Conservation (phyloP, 2,797 vertebrate species). For the Semotilus atromaculatus region DNA sequence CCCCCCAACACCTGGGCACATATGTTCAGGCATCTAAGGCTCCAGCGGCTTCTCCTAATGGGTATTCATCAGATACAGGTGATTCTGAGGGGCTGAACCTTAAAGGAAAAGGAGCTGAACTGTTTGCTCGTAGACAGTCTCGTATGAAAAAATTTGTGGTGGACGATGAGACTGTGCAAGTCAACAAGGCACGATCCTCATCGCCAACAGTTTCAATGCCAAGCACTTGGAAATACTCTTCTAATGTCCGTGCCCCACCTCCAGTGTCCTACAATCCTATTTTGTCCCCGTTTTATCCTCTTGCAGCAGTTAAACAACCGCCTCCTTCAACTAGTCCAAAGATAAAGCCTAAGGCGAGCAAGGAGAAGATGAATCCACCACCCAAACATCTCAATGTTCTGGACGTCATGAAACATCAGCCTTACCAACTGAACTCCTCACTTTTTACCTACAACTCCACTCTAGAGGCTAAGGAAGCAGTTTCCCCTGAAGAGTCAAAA, state of each 20-base stretch:
- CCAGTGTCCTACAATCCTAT: slow-evolving; percentile 93
- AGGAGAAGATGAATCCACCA: slow-evolving; percentile 80
- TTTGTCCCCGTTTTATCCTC: slow-evolving; percentile 88
- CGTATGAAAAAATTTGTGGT: slow-evolving; percentile 96
- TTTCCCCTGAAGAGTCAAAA: slow-evolving; percentile 60
- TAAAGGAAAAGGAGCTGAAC: slow-evolving; percentile 89
- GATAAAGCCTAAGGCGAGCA: slow-evolving; percentile 78
- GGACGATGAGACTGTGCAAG: slow-evolving; percentile 87
- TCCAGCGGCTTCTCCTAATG: slow-evolving; percentile 70
- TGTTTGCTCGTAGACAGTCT: slow-evolving; percentile 93
- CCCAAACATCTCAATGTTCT: slow-evolving; percentile 87
- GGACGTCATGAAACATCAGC: slow-evolving; percentile 97
- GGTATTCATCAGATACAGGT: slow-evolving; percentile 64
- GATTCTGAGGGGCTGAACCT: slow-evolving; percentile 79
- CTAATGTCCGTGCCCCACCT: slow-evolving; percentile 92
- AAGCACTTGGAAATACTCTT: slow-evolving; percentile 92
- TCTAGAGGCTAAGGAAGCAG: slow-evolving; percentile 74
- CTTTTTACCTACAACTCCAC: slow-evolving; percentile 90
- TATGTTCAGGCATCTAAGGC: slow-evolving; percentile 71
- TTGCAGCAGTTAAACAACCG: slow-evolving; percentile 82
- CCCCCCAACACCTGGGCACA: slow-evolving; percentile 64
- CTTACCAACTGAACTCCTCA: slow-evolving; percentile 91
- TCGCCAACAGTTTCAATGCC: slow-evolving; percentile 92
- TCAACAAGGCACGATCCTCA: slow-evolving; percentile 78
- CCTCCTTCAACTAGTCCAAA: slow-evolving; percentile 74